A percentile compares a stretch with the other conserved stretches of the same genome.
Conservation (phyloP, 2,797 vertebrate genomes). For the Perodicticus potto region DNA sequence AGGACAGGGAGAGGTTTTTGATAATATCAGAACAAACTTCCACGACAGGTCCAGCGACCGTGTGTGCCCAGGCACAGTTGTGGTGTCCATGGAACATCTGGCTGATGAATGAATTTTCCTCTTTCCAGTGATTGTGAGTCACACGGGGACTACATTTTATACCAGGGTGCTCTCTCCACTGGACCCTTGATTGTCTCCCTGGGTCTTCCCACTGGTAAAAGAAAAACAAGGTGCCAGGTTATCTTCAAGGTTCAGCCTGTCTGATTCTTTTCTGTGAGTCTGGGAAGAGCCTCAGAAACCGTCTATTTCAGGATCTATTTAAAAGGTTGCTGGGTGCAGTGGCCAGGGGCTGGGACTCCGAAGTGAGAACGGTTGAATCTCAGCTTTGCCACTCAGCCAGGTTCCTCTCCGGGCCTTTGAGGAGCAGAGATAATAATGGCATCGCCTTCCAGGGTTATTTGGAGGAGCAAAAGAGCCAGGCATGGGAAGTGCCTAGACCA, state of each 20-base stretch:
- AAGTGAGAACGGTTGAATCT: not conserved
- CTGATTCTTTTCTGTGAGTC: not conserved
- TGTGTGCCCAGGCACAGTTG: not conserved
- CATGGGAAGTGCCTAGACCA: not conserved
- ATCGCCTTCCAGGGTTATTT: not conserved
- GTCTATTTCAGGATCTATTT: not conserved
- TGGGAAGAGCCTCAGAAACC: not conserved
- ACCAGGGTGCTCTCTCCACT: not conserved
- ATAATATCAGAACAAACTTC: not conserved
- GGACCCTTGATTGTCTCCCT: not conserved
- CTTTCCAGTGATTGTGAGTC: conserved; percentile 10
- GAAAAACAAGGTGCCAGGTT: not conserved
- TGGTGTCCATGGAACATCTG: conserved; percentile 39
- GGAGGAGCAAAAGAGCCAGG: not conserved
- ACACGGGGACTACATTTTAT: not conserved
- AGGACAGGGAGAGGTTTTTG: not conserved
- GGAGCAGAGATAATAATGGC: not conserved
- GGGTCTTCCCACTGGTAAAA: not conserved
- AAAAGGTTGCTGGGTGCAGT: not conserved
- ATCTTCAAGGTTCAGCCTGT: not conserved
- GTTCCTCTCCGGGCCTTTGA: not conserved
- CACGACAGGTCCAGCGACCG: not conserved
- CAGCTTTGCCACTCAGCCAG: not conserved
- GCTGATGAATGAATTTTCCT: conserved; percentile 24
- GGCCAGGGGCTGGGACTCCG: fast-evolving